Evolutionary conservation across 2,113 vertebrate species (phyloP).

Genomic region (Dunckerocampus dactyliophorus): DNA sequence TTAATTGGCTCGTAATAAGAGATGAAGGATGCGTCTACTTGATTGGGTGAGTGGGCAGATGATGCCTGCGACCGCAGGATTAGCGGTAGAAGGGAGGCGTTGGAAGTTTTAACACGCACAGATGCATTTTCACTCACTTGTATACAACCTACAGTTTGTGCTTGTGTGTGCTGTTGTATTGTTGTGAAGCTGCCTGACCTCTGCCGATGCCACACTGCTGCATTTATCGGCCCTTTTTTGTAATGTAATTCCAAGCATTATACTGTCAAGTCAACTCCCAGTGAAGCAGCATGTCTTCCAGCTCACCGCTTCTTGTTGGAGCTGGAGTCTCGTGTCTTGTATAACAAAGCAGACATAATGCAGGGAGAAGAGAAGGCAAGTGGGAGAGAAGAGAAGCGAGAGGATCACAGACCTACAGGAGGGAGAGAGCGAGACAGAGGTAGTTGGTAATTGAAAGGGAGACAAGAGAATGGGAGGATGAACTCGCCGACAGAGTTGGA

Average conservation of each 20-base stretch:
- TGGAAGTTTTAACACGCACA: slow-evolving; percentile 22
- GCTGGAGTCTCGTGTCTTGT: background rate
- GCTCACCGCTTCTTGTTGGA: background rate
- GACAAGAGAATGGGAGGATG: slow-evolving; percentile 4
- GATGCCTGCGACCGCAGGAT: slow-evolving; percentile 39
- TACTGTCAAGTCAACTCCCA: too few relatives aligned
- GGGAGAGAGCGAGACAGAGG: background rate
- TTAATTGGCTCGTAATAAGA: slow-evolving; percentile 61
- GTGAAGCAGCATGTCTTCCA: too few relatives aligned
- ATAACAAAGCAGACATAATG: slow-evolving; percentile 7
- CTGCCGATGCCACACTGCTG: too few relatives aligned
- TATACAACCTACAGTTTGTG: background rate
- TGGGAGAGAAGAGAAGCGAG: background rate
- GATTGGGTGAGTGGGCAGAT: slow-evolving; percentile 59
- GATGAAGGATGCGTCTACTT: slow-evolving; percentile 49
- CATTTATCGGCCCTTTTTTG: too few relatives aligned
- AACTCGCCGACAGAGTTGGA: slow-evolving; percentile 3
- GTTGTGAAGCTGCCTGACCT: too few relatives aligned
- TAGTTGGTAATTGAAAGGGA: slow-evolving; percentile 26
- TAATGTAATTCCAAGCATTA: too few relatives aligned
- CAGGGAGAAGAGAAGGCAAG: background rate
- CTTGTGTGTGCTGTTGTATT: background rate
- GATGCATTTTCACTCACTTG: background rate
- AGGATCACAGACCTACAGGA: background rate
- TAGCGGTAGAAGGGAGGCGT: slow-evolving; percentile 20